Conservation (phyloP, 2,888 invertebrate species). For the Microdon myrmicae region DNA sequence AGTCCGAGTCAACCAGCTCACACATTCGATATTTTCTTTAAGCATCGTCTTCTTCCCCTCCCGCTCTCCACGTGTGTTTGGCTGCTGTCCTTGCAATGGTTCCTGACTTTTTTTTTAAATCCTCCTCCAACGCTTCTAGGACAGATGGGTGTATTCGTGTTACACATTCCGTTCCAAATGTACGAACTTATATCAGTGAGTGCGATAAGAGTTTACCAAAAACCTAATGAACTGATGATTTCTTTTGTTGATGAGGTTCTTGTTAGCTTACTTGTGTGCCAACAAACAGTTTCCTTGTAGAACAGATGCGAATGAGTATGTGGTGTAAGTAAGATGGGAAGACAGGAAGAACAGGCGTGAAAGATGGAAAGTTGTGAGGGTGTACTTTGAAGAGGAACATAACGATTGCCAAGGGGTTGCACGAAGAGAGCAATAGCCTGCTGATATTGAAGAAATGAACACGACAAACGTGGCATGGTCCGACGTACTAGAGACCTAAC, state of each 20-base stretch:
- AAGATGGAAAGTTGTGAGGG: conserved; percentile 18
- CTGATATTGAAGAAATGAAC: conserved; percentile 27
- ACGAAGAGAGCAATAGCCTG: conserved; percentile 27
- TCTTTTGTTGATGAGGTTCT: conserved; percentile 52
- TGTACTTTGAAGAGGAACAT: conserved; percentile 28
- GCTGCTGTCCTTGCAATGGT: too few species aligned
- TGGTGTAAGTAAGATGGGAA: too few species aligned
- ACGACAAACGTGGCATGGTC: conserved; percentile 14
- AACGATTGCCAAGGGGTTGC: conserved; percentile 26
- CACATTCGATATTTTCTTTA: conserved; percentile 19
- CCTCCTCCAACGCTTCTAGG: too few species aligned
- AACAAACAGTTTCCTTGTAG: conserved; percentile 32
- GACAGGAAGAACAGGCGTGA: conserved; percentile 11
- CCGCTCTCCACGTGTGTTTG: too few species aligned
- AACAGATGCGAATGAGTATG: conserved; percentile 16
- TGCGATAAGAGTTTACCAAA: conserved; percentile 49
- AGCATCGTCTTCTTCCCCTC: too few species aligned
- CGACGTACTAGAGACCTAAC: conserved; percentile 13
- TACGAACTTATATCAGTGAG: too few species aligned
- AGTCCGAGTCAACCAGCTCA: conserved; percentile 30
- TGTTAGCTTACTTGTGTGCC: conserved; percentile 46
- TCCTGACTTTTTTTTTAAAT: too few species aligned
- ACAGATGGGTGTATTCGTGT: too few species aligned
- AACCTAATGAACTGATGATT: conserved; percentile 55
- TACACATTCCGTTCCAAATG: conserved; percentile 23